Evolutionary conservation across 2,113 vertebrate genomes (phyloP), one percentile per base, ranked within the genome.

Genomic region (Trichechus manatus): DNA sequence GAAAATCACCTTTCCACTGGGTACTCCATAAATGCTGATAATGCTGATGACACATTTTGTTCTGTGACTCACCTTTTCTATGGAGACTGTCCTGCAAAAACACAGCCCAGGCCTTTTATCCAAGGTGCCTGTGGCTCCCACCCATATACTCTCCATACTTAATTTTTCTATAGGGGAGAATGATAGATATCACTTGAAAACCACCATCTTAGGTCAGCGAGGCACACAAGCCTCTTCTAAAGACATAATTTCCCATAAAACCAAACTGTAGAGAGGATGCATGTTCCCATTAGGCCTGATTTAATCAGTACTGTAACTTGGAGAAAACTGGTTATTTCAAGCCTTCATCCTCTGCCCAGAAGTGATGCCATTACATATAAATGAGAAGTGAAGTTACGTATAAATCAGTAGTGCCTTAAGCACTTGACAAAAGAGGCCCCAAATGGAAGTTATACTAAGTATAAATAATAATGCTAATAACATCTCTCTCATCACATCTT

Each of bases 331-430:
- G 87, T 94, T 82, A 84, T 87, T 89, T 97, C 33, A 31, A 75
- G 47, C 95, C 93, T 97, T 97, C 68, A 89, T 93, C 83, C 23
- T 97, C 95, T 80, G 47, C 96, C 96, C 93, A 95, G 89, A 94
- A 91, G 70, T 72, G 64, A 70, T 44, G 75, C 74, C 68, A 11
- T 56, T 56, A 56, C 53, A 56, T 56, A 17, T 15, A 56, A 13
- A 8, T 22, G 79, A 84, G 63, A 88, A 96, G 42, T 68, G 31
- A 93, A 92, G 95, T 95, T 91, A 56, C 86, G 59, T 74, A 56
- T 82, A 89, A 97, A 75, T 70, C 56, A 81, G 72, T 3, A 81
- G 50, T 56, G 91, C 95, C 95, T 19, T 22, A 42, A 95, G 87
- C 87, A 31, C 86, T 96, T 86, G 66, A 63, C 42, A 50, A 53